phyloP scores from a whole-genome alignment of 2,113 vertebrate species.

The Mesoclemmys tuberculata region DNA sequence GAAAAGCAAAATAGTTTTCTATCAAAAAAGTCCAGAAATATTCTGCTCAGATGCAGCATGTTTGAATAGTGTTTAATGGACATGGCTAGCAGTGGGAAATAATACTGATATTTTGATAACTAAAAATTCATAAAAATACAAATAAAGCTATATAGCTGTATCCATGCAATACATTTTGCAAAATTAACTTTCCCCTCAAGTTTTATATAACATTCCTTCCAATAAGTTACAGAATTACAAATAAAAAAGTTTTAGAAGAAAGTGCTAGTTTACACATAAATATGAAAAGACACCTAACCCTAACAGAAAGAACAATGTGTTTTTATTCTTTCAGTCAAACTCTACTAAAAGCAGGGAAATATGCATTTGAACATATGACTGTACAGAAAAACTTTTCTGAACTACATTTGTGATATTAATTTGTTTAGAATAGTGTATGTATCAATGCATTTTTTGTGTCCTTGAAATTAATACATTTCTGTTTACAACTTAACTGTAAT shows the following conservation, averaged over 20 bases:
- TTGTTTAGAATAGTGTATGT: not conserved
- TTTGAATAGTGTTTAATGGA: not conserved
- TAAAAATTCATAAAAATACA: not conserved
- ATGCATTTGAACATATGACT: not conserved
- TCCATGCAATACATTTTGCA: not conserved
- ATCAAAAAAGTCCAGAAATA: slow-evolving; percentile 26
- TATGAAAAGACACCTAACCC: not conserved
- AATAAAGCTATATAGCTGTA: not conserved
- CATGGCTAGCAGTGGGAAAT: slow-evolving; percentile 8
- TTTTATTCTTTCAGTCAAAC: slow-evolving; percentile 24
- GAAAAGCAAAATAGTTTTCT: slow-evolving; percentile 51
- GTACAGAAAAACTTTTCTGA: not conserved
- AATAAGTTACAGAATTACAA: not conserved
- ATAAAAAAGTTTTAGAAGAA: not conserved
- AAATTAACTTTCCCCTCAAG: not conserved
- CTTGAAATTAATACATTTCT: not conserved
- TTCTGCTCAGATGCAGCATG: not conserved
- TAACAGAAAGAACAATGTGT: not conserved
- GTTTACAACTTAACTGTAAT: not conserved
- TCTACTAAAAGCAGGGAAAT: slow-evolving; percentile 14
- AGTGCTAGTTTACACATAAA: slow-evolving; percentile 15
- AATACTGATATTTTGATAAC: not conserved
- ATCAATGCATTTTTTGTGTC: not conserved
- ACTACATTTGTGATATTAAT: not conserved
- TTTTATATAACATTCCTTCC: slow-evolving; percentile 12